Percentiles rank a stretch among this genome's conserved stretches.
phyloP scores from a whole-genome alignment of 2,888 invertebrate genomes.

The Adineta ricciae region DNA sequence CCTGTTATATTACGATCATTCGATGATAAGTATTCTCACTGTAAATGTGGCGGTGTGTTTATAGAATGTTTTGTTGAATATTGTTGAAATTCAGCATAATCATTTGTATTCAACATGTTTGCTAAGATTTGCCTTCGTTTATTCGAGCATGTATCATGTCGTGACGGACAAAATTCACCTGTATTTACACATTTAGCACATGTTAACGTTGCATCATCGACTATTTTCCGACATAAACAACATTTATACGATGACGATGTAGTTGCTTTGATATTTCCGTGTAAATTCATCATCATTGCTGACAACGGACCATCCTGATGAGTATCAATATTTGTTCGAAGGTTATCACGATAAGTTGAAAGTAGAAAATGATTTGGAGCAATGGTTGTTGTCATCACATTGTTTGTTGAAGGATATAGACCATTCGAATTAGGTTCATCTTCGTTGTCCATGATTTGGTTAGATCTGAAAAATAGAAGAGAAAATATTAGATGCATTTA shows the following conservation, averaged over 20 bases:
- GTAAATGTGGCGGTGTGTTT: not conserved
- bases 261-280: not conserved
- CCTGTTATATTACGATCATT: no score
- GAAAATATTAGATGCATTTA: no score
- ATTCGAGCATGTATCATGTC: not conserved
- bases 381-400: not conserved
- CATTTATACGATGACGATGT: not conserved
- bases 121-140: not conserved
- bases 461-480: not conserved
- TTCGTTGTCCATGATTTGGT: not conserved
- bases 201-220: not conserved
- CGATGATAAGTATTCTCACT: not conserved
- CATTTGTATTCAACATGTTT: not conserved
- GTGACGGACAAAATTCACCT: not conserved
- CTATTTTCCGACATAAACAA: not conserved
- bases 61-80: not conserved
- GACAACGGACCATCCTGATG: not conserved
- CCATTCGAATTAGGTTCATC: not conserved
- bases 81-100: not conserved
- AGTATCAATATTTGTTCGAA: not conserved
- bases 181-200: conserved; percentile 11
- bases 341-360: not conserved
- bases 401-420: not conserved
- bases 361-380: not conserved
- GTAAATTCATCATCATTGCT: not conserved